Evolutionary conservation across 1,140 invertebrate species (phyloP).

Genomic region (Brachionus asplanchnoidis): DNA sequence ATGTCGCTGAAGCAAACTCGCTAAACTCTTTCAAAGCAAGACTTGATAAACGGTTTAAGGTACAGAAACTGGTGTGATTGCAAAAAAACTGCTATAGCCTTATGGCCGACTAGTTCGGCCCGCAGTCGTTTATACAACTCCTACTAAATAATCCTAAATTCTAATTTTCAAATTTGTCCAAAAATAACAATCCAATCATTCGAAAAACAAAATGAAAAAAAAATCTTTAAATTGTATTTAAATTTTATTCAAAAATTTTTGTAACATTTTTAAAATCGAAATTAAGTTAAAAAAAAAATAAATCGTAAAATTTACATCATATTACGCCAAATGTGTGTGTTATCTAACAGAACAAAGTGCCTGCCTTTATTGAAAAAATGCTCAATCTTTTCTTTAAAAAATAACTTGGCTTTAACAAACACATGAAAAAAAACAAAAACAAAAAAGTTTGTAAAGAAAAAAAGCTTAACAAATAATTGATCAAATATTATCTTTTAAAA

Average conservation of each 20-base stretch:
- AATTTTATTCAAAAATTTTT: neutral
- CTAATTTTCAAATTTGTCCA: too few species aligned
- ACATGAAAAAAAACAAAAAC: neutral
- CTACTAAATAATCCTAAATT: too few species aligned
- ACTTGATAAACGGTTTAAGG: too few species aligned
- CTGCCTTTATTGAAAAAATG: neutral
- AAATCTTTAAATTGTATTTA: neutral
- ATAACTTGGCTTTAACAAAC: neutral
- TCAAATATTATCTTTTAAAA: neutral
- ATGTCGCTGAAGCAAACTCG: too few species aligned
- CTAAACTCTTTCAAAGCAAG: too few species aligned
- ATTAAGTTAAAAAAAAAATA: neutral
- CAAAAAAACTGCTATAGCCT: too few species aligned
- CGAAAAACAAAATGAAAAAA: neutral
- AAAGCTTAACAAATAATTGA: neutral
- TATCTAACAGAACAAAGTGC: neutral
- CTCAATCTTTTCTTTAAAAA: neutral
- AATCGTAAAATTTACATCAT: neutral
- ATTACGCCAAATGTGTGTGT: neutral
- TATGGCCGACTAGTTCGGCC: too few species aligned
- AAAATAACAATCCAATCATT: too few species aligned
- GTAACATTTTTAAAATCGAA: neutral
- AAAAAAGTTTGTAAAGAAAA: neutral
- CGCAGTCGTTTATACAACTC: too few species aligned
- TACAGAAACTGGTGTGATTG: too few species aligned